Evolutionary conservation across 1,140 invertebrate genomes (phyloP), one percentile per base, ranked within the genome.

Genomic region (Pygmarrhopalites habei): DNA sequence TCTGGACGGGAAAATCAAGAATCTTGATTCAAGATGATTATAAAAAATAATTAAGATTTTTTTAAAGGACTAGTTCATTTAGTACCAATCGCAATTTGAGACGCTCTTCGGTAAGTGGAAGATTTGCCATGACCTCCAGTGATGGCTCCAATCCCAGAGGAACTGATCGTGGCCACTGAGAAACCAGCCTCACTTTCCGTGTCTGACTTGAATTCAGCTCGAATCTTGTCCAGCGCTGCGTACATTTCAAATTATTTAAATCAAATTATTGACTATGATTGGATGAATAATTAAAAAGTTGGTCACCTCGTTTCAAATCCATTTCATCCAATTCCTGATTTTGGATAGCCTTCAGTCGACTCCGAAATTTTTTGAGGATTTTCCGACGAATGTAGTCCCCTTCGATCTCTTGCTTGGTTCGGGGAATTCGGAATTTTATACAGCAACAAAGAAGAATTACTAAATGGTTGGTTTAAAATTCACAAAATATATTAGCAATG

Each of bases 341-440:
- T 72, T 85, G 84, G 66, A 95, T 89, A 68, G 86, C 83, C 65
- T 83, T 82, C 15, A 95, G 76, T 72, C 90, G 82, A 62, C 86
- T 83, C 17, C 86, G 80, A 75, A 94, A 94, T 73, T 86, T 89
- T 65, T 81, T 82, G 0, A 90, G 86, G 28, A 95, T 83, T 74
- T 86, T 86, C 70, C 88, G 86, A 3, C 91, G 79, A 66, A 89
- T 82, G 75, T 88, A 91, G 77, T 95, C 89, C 0, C 88, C 90
- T 74, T 94, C 90, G 53, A 95, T 94, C 75, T 94, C 89, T 75
- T 94, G 90, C 73, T 93, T 94, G 0, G 90, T 94, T 26, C 90
- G 80, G 1, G 91, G 91, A 68, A 95, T 86, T 29, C 91, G 82
- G 72, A 92, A 90, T 59, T 86, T 84, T 52, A 90, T 81, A 70